Evolutionary conservation across 2,797 vertebrate species (phyloP).

Genomic region (Prunella strophiata): DNA sequence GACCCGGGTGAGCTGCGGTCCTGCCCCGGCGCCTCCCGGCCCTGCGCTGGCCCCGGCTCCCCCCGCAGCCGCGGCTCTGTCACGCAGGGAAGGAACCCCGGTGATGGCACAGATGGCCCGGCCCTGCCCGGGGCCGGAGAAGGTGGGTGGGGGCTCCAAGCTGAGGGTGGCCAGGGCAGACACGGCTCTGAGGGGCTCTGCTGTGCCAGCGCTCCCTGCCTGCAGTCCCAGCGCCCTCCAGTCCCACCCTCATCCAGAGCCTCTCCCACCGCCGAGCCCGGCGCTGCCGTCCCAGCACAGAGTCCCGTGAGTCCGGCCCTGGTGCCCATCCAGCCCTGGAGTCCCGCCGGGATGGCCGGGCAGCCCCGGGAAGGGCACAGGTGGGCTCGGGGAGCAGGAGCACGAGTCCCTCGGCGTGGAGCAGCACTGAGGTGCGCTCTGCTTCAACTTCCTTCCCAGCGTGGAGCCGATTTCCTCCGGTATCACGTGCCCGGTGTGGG

Average conservation of each 20-base stretch:
- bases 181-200: background rate
- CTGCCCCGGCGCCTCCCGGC: background rate
- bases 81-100: fast-evolving
- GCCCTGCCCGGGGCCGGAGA: background rate
- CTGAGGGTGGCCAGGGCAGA: background rate
- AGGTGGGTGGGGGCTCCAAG: background rate
- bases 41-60: background rate
- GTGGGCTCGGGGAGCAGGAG: background rate
- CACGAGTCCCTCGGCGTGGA: background rate
- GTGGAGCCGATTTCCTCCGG: background rate
- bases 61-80: fast-evolving
- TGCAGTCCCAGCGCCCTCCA: background rate
- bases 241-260: background rate
- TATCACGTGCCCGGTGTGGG: background rate
- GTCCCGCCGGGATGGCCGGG: fast-evolving
- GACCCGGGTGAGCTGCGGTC: fast-evolving
- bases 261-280: background rate
- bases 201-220: background rate
- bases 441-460: constrained; percentile 41
- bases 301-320: fast-evolving
- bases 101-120: background rate
- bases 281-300: fast-evolving
- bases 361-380: fast-evolving
- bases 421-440: background rate
- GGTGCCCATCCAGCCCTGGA: fast-evolving